Evolutionary conservation across 2,113 vertebrate genomes (phyloP), one percentile per base, ranked within the genome.

Genomic region (Cervus canadensis): DNA sequence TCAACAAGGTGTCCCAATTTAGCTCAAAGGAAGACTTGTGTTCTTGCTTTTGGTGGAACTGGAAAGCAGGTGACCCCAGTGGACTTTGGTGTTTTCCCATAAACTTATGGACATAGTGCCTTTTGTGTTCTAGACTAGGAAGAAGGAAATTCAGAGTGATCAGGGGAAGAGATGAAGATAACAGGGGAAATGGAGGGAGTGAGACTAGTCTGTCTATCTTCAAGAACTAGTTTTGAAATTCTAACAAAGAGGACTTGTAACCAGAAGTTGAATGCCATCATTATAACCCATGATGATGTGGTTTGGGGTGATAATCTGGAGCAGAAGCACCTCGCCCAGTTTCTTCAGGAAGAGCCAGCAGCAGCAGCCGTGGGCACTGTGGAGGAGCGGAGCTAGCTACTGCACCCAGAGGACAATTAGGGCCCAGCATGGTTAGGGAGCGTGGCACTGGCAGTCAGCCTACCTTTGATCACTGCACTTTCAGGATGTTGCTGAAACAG

Each of bases 291-390:
- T 23, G 33, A 52, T 57, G 28, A 83, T 71, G 64, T 95, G 17
- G 8, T 15, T 25, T 88, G 84, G 81, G 2, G 15, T 26, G 57
- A 57, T 33, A 90, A 54, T 54, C 50, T 26, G 54, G n/a, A 84
- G 3, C 40, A 79, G 59, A 93, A 6, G 13, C 16, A 21, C 4
- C 2, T 45, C 48, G 36, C 28, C 19, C 2, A 60, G 3, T 36
- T 82, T 59, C 54, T 86, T 95, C 62, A 85, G 2, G 23, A 67
- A 84, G 8, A 26, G 3, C 5, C n/a, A 90, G 3, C 15, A 64
- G 6, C 26, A 74, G 33, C 17, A 30, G 0, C 43, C 2, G 0
- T 16, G 12, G 6, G 10, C 57, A 54, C 1, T 28, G 26, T 23
- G 23, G 11, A 86, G 7, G 8, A 83, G 14, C 4, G 64, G 15